Base-by-base conservation (phyloP, 1,140 invertebrate genomes). In the Saccostrea cuccullata region DNA sequence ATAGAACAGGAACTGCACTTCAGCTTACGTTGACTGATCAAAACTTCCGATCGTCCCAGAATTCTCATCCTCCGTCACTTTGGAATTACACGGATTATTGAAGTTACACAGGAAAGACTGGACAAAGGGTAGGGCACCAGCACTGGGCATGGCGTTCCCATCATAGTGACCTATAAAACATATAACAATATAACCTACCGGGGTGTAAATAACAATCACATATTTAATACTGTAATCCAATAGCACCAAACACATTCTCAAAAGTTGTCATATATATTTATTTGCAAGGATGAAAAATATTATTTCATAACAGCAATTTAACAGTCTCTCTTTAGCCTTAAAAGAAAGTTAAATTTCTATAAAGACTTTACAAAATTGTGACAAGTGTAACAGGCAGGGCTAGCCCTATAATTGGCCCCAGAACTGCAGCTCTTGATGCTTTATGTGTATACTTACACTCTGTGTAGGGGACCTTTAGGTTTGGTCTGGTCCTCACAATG, bases 131-230 rank as follows among this genome's bases (percentile, higher is more conserved):
- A 96, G 89, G 47, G 95, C 90, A 6, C 96, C 96, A 12, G 96
- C 95, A 36, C 96, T 96, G 0, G 96, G 96, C 95, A 97, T 95
- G 13, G 96, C 95, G 89, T 96, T 96, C 60, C 96, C 95, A 86
- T 96, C 95, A 93, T 95, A 96, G 92, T 96, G 96, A 94, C 96
- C 96, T 96, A 91, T 11, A 82, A 2, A 47, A 47, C 47, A 47
- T 47, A 47, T 47, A 47, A 47, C 47, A 47, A 47, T 47, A 47
- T 47, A 47, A 47, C 47, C 5, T 47, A 47, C 47, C 47, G 2
- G 30, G 30, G 30, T 47, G 6, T 47, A 47, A 2, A 47, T 9
- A 47, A 47, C 47, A 47, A 47, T 47, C 5, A 47, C 47, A 47
- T 5, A 47, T 47, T 6, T 47, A 47, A 47, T 5, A 47, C 47